Conservation (phyloP, 2,113 vertebrate species). For the Azemiops feae region DNA sequence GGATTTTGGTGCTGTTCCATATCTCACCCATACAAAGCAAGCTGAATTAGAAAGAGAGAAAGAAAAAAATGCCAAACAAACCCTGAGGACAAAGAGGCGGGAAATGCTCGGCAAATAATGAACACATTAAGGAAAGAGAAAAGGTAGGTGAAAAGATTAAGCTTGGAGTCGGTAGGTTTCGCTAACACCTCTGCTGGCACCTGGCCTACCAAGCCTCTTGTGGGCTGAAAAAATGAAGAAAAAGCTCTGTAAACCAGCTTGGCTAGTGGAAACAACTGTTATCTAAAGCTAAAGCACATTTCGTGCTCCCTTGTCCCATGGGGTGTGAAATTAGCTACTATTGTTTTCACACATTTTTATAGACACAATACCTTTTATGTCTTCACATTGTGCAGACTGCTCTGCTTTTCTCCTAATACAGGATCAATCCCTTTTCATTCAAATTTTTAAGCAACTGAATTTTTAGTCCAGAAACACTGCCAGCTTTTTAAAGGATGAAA, state of each 20-base stretch:
- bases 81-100: conserved; percentile 80
- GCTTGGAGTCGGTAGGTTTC: conserved; percentile 76
- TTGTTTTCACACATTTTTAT: conserved; percentile 75
- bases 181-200: conserved; percentile 77
- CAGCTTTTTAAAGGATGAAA: not conserved
- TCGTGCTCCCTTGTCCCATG: conserved; percentile 68
- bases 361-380: conserved; percentile 76
- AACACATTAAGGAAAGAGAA: conserved; percentile 82
- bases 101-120: conserved; percentile 86
- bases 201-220: conserved; percentile 72
- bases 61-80: conserved; percentile 47
- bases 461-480: conserved; percentile 46
- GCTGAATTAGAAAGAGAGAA: conserved; percentile 81
- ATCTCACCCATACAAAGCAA: conserved; percentile 93
- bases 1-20: conserved; percentile 89
- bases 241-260: conserved; percentile 67
- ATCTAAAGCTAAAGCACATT: conserved; percentile 78
- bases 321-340: conserved; percentile 81
- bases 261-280: conserved; percentile 69
- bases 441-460: conserved; percentile 69
- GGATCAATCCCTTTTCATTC: conserved; percentile 61
- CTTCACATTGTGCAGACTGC: conserved; percentile 66
- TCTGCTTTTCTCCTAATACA: conserved; percentile 61
- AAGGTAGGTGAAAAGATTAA: conserved; percentile 95
- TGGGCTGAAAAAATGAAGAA: conserved; percentile 58